phyloP scores from a whole-genome alignment of 1,140 invertebrate species.

The Papilio aristodemus region DNA sequence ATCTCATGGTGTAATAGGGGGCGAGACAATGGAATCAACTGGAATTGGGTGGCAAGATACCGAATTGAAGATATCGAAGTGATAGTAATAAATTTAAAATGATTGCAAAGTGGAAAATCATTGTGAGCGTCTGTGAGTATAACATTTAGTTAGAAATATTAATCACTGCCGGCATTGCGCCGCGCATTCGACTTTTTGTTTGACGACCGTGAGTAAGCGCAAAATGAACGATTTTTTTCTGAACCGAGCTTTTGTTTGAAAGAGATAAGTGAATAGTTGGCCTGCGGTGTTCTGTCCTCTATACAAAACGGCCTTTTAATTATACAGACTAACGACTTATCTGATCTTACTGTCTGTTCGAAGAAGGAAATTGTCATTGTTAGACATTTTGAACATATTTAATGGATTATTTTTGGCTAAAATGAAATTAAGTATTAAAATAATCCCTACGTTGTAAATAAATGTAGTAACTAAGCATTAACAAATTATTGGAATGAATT shows the following conservation, averaged over 20 bases:
- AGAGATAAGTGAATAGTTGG: constrained; percentile 69
- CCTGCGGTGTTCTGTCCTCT: constrained; percentile 56
- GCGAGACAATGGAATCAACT: too few relatives aligned
- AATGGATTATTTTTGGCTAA: neutral
- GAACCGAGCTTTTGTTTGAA: constrained; percentile 62
- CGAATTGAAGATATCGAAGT: too few relatives aligned
- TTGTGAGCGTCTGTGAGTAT: constrained; percentile 7
- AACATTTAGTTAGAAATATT: constrained; percentile 54
- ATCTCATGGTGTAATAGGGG: too few relatives aligned
- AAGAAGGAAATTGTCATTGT: neutral
- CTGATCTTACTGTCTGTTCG: constrained; percentile 33
- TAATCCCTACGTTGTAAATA: too few relatives aligned
- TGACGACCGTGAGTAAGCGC: constrained; percentile 56
- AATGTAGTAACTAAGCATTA: too few relatives aligned
- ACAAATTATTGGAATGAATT: too few relatives aligned
- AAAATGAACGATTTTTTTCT: constrained; percentile 55
- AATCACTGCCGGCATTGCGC: constrained; percentile 64
- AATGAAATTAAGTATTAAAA: too few relatives aligned
- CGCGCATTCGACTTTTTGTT: constrained; percentile 50
- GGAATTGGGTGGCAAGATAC: too few relatives aligned
- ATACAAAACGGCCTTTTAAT: constrained; percentile 59
- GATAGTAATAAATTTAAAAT: too few relatives aligned
- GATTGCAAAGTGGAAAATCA: constrained; percentile 15
- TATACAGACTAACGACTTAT: constrained; percentile 61
- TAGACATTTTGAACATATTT: neutral